These are phyloP conservation scores for Trissolcus brochymenae DNA, from an alignment of 2,888 invertebrate species.

Conservation along the genomic window DNA sequence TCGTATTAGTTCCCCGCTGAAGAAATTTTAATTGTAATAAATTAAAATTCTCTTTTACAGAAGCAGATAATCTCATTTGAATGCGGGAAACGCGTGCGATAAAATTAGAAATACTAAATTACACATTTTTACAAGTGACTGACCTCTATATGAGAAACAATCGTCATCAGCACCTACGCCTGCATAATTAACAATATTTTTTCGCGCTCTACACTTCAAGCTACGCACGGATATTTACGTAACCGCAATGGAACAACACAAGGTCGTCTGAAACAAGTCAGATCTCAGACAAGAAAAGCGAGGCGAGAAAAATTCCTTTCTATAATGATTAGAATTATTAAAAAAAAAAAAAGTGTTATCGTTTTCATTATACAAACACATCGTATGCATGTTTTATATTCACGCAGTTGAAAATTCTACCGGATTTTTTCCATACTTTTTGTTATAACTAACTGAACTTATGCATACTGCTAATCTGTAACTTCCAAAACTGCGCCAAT, in stretches of 20 bases:
- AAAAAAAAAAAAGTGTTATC: too few species aligned
- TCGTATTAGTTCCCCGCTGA: too few species aligned
- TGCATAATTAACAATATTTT: conserved; percentile 39
- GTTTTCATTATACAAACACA: too few species aligned
- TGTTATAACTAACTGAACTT: too few species aligned
- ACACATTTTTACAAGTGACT: conserved; percentile 30
- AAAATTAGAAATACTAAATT: conserved; percentile 41
- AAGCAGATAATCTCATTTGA: background rate
- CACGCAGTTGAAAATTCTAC: too few species aligned
- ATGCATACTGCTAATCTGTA: too few species aligned
- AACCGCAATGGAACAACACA: conserved; percentile 29
- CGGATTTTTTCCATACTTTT: too few species aligned
- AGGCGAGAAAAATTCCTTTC: conserved; percentile 54
- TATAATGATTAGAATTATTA: too few species aligned
- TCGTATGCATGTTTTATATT: too few species aligned
- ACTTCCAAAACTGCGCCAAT: too few species aligned
- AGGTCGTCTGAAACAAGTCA: conserved; percentile 34
- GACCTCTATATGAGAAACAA: conserved; percentile 47
- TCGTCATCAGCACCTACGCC: conserved; percentile 48
- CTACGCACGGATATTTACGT: conserved; percentile 30
- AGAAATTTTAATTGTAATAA: background rate
- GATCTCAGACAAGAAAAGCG: conserved; percentile 39
- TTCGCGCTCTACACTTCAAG: conserved; percentile 28
- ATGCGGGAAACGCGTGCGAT: conserved; percentile 13
- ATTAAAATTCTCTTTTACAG: background rate